Evolutionary conservation across 2,797 vertebrate genomes (phyloP).

Genomic region (Rhynchotus rufescens): DNA sequence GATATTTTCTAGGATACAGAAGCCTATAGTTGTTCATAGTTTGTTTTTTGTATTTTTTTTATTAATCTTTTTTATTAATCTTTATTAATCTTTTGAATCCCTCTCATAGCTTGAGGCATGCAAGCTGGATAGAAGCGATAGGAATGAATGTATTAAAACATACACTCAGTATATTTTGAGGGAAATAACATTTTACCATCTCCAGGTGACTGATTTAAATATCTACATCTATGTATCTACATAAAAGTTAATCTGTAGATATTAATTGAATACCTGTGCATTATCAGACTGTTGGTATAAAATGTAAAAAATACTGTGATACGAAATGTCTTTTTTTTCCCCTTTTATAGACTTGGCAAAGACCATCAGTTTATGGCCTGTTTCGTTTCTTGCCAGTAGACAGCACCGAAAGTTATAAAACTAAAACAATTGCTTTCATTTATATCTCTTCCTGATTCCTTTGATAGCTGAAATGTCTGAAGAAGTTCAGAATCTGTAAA

Average conservation of each 20-base stretch:
- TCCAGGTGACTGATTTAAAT: background rate
- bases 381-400: conserved; percentile 79
- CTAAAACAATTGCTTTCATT: conserved; percentile 79
- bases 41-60: background rate
- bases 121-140: background rate
- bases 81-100: background rate
- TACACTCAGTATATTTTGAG: background rate
- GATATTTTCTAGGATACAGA: background rate
- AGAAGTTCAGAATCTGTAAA: conserved; percentile 88
- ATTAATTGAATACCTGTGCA: conserved; percentile 22
- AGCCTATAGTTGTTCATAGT: background rate
- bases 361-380: conserved; percentile 73
- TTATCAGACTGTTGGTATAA: conserved; percentile 12
- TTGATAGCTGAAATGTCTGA: conserved; percentile 84
- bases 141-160: conserved; percentile 36
- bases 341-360: conserved; percentile 73
- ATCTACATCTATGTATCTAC: background rate
- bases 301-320: conserved; percentile 24
- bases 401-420: conserved; percentile 79
- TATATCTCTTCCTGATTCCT: conserved; percentile 82
- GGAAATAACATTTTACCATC: conserved; percentile 53
- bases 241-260: conserved; percentile 11
- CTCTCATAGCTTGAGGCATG: conserved; percentile 18
- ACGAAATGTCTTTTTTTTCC: conserved; percentile 12
- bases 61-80: background rate